phyloP scores from a whole-genome alignment of 37 sponge, comb jelly and placozoan species.

The Hexactinellida sp. region DNA sequence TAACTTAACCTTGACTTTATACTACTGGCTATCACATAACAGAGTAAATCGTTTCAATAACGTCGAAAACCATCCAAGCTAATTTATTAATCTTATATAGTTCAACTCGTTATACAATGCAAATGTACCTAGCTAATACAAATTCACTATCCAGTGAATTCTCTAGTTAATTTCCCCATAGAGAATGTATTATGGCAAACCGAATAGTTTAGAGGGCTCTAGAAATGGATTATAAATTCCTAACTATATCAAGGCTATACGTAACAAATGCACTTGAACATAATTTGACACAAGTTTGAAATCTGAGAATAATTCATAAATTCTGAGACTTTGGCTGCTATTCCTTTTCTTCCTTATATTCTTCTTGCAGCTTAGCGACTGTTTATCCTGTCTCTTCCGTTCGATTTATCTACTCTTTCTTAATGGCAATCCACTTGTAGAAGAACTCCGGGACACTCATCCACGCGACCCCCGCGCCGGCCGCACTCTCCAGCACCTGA shows the following conservation, averaged over 20 bases:
- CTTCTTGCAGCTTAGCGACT: not conserved
- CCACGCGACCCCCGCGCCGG: not conserved
- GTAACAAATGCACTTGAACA: too few relatives aligned
- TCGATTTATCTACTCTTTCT: not conserved
- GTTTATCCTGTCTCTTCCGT: not conserved
- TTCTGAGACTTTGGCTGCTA: too few relatives aligned
- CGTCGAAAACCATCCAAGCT: not conserved
- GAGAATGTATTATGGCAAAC: not conserved
- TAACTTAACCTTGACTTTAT: not conserved
- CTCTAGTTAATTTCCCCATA: not conserved
- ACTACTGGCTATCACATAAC: constrained; percentile 6
- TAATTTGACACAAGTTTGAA: too few relatives aligned
- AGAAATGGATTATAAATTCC: not conserved
- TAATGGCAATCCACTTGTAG: not conserved
- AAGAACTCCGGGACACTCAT: not conserved
- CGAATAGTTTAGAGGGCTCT: not conserved
- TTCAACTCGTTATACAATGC: constrained; percentile 1
- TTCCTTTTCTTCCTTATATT: too few relatives aligned
- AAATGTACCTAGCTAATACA: not conserved
- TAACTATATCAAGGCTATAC: too few relatives aligned
- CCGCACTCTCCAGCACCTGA: not conserved
- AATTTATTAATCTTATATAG: not conserved
- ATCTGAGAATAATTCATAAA: too few relatives aligned
- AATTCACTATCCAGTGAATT: not conserved
- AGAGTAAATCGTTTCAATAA: not conserved